phyloP scores from a whole-genome alignment of 2,888 invertebrate genomes.

The Tenthredo distinguenda region DNA sequence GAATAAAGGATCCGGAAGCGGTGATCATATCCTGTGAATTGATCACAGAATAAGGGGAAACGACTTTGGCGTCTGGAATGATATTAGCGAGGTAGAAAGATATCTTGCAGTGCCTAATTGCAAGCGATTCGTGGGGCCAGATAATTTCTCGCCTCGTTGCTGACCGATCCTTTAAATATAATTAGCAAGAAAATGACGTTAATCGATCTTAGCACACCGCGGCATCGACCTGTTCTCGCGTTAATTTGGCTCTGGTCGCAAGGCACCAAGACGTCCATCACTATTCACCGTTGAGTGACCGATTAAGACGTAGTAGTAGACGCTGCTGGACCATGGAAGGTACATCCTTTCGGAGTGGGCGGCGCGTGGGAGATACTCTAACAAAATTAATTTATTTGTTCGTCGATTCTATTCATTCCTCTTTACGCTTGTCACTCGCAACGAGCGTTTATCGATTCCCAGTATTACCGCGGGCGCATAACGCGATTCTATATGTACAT shows the following conservation, averaged over 20 bases:
- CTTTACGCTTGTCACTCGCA: slow-evolving; percentile 36
- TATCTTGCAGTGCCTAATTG: slow-evolving; percentile 4
- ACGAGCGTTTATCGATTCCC: slow-evolving; percentile 27
- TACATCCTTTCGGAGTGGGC: slow-evolving; percentile 16
- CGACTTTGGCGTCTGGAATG: not conserved
- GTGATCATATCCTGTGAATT: not conserved
- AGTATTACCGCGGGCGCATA: slow-evolving; percentile 1
- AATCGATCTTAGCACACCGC: slow-evolving; percentile 3
- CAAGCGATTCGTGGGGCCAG: not conserved
- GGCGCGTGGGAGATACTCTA: slow-evolving; percentile 18
- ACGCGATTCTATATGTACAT: not conserved
- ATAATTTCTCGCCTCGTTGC: slow-evolving; percentile 24
- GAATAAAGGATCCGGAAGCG: not conserved
- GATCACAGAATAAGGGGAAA: not conserved
- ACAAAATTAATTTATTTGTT: slow-evolving; percentile 42
- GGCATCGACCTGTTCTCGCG: slow-evolving; percentile 13
- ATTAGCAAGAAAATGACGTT: slow-evolving; percentile 23
- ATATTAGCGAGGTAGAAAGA: not conserved
- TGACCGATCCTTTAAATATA: not conserved
- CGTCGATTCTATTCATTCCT: slow-evolving; percentile 14
- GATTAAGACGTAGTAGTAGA: slow-evolving; percentile 22
- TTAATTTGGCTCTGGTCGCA: slow-evolving; percentile 24
- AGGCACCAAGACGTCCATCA: slow-evolving; percentile 26
- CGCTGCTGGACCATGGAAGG: not conserved
- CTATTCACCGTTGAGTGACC: slow-evolving; percentile 30